Percentiles rank a stretch among this genome's conserved stretches.
Evolutionary conservation across 2,797 vertebrate genomes (phyloP).

Genomic region (Siniperca undulata): DNA sequence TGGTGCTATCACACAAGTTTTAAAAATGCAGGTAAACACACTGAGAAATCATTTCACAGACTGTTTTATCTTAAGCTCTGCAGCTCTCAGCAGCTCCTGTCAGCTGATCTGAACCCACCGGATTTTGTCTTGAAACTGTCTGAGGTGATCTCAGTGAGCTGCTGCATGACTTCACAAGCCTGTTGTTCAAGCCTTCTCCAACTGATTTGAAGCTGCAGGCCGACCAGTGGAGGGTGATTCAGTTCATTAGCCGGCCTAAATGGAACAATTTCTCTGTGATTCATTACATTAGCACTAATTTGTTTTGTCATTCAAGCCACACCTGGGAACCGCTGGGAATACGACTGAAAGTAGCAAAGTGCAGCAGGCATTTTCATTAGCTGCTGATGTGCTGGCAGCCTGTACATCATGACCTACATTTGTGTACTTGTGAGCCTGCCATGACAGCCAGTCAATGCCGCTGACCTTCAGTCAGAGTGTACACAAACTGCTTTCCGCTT

Average conservation of each 20-base stretch:
- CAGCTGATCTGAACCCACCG: conserved; percentile 33
- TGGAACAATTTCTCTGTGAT: neutral
- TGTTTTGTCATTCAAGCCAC: neutral
- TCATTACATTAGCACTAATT: neutral
- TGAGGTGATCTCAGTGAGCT: neutral
- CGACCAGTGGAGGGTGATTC: neutral
- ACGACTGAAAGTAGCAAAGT: neutral
- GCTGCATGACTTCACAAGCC: neutral
- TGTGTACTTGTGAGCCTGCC: neutral
- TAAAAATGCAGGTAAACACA: neutral
- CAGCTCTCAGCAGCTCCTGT: conserved; percentile 9
- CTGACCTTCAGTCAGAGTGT: conserved; percentile 7
- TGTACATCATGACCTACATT: conserved; percentile 56
- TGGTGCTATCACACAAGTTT: conserved; percentile 29
- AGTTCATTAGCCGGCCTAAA: neutral
- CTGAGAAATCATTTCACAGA: neutral
- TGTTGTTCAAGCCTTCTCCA: neutral
- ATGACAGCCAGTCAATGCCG: conserved; percentile 14
- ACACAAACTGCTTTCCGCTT: neutral
- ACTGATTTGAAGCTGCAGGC: neutral
- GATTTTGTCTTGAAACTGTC: neutral
- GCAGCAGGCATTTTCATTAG: neutral
- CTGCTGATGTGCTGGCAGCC: conserved; percentile 13
- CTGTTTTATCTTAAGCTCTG: neutral
- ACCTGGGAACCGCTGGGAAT: neutral